Conservation (phyloP, 2,797 vertebrate species). For the Emydoidea blandingii region DNA sequence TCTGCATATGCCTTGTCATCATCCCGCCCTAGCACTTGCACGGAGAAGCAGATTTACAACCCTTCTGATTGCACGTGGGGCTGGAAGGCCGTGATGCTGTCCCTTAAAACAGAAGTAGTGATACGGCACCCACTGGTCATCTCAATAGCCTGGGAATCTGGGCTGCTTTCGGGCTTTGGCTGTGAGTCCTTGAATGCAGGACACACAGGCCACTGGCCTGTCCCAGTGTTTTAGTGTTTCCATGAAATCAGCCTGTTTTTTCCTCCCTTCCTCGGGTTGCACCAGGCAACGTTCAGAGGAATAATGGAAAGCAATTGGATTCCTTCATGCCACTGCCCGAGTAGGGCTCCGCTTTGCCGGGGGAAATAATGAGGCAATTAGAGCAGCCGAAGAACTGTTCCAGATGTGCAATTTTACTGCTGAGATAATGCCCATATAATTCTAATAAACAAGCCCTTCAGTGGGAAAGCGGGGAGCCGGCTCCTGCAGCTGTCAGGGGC, state of each 20-base stretch:
- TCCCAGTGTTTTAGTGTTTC: background rate
- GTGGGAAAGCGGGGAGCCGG: background rate
- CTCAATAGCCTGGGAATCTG: background rate
- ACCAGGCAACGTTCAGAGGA: background rate
- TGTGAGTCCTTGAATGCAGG: background rate
- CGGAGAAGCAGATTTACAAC: background rate
- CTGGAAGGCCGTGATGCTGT: background rate
- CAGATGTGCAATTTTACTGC: background rate
- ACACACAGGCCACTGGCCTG: background rate
- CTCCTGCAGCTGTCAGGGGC: background rate
- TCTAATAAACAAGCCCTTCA: background rate
- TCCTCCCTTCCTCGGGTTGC: background rate
- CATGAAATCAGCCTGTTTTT: background rate
- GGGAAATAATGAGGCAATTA: constrained; percentile 1
- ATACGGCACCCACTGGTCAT: background rate
- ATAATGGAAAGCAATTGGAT: background rate
- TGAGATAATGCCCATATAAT: background rate
- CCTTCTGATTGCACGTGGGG: background rate
- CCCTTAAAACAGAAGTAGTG: background rate
- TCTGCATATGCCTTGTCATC: background rate
- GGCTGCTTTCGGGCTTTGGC: background rate
- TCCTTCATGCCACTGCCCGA: background rate
- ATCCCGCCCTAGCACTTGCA: background rate
- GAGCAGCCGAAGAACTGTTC: background rate
- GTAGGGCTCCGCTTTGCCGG: background rate